Base-by-base conservation (phyloP, 35 echinoderm and acorn worm species). In the Ophioderma brevispina region DNA sequence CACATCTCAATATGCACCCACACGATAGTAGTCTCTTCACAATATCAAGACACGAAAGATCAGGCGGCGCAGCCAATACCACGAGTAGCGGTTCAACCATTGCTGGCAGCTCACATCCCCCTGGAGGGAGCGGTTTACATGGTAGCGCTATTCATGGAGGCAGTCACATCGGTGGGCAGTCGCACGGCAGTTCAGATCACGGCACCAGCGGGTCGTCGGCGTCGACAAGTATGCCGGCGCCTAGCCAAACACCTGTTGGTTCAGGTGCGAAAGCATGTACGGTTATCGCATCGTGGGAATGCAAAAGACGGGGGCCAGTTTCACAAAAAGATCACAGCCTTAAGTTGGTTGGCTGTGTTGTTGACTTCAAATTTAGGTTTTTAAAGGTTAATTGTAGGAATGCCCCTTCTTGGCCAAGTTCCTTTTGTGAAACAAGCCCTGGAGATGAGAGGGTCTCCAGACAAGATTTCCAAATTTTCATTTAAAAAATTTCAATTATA, bases 11-110 rank as follows among this genome's bases (percentile, higher is more conserved):
- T 35, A 89, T 82, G 77, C 90, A 98, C 55, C 93, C 82, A 76
- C 90, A 87, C 19, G 96, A 98, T 86, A 55, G 64, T 76, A 92
- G 81, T 52, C 86, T 98, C 31, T 98, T 98, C 75, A 81, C 46
- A 50, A 88, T 55, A 75, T 78, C 82, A 82, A 76, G 85, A 80
- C 84, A 90, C 52, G 50, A 90, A 77, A 81, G 90, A 86, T 43
- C 82, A 25, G 84, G 90, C 31, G 77, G 36, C 64, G 39, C 31
- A 40, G 31, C 37, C 32, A 25, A 42, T 28, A 38, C 86, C 0
- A 88, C 42, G 37, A 50, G 42, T 34, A 82, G 76, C 49, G 21
- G 38, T 35, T 39, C 87, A 42, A 21, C 86, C 40, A 82, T 89
- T 32, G 80, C 50, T 11, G 81, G 83, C 17, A 87, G 91, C 64